These are phyloP conservation scores for Diadromus collaris DNA, from an alignment of 2,888 invertebrate species.

Conservation along the genomic window DNA sequence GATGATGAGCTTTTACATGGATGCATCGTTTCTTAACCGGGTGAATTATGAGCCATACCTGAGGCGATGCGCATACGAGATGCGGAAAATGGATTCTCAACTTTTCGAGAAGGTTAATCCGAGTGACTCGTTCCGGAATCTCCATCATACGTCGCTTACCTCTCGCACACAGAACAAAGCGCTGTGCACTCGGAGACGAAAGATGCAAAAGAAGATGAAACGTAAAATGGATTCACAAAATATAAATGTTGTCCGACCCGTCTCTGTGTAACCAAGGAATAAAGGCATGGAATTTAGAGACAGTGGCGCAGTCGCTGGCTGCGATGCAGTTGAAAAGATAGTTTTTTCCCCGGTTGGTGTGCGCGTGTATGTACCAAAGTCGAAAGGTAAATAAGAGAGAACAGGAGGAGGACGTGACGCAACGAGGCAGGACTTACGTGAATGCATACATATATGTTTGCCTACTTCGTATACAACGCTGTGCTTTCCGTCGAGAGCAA, in stretches of 20 bases:
- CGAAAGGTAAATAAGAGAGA: conserved; percentile 47
- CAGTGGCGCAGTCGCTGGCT: conserved; percentile 31
- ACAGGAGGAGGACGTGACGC: conserved; percentile 45
- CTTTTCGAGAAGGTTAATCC: conserved; percentile 4
- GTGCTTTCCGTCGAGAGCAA: conserved; percentile 49
- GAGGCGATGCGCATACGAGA: not conserved
- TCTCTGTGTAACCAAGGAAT: conserved; percentile 34
- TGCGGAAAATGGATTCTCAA: conserved; percentile 6
- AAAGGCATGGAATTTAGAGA: conserved; percentile 37
- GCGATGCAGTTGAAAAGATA: conserved; percentile 48
- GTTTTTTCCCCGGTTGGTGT: conserved; percentile 31
- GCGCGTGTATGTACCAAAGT: conserved; percentile 42
- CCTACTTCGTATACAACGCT: conserved; percentile 36
- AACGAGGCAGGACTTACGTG: conserved; percentile 48
- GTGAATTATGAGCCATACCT: not conserved
- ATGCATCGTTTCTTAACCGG: not conserved
- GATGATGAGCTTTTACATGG: conserved; percentile 15
- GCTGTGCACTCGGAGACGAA: not conserved
- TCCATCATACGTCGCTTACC: conserved; percentile 15
- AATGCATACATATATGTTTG: not conserved
- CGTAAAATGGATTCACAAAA: conserved; percentile 33
- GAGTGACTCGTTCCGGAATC: not conserved
- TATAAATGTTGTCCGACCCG: conserved; percentile 42
- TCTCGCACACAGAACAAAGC: conserved; percentile 21
- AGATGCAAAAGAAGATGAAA: conserved; percentile 37